A percentile compares a stretch with the other conserved stretches of the same genome.
Evolutionary conservation across 92 coral and sea anemone species (phyloP).

Genomic region (Epizoanthus fatuus): DNA sequence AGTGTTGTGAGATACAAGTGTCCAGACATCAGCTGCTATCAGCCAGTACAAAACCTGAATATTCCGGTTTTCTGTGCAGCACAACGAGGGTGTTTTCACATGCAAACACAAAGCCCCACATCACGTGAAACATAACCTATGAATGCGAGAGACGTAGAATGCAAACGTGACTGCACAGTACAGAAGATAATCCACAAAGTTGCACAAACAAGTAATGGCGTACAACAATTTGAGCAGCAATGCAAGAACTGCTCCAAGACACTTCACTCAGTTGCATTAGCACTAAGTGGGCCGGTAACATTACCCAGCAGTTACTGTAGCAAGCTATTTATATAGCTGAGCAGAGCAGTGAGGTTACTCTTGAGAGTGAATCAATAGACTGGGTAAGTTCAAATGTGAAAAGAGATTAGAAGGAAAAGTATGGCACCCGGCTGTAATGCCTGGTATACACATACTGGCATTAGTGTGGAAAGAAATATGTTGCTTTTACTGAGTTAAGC

Average conservation of each 20-base stretch:
- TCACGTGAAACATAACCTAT: background rate
- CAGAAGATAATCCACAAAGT: too few relatives aligned
- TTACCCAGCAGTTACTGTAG: background rate
- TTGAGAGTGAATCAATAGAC: background rate
- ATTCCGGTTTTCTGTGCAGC: background rate
- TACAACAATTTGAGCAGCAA: too few relatives aligned
- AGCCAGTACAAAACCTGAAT: background rate
- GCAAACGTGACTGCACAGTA: too few relatives aligned
- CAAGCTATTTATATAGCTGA: background rate
- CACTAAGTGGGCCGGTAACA: background rate
- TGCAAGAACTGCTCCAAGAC: background rate
- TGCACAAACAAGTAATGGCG: too few relatives aligned
- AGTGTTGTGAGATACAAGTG: slow-evolving; percentile 5
- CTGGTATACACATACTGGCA: too few relatives aligned
- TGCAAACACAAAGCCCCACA: background rate
- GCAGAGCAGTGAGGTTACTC: background rate
- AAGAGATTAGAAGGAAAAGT: background rate
- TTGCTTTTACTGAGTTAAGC: too few relatives aligned
- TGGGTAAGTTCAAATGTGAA: too few relatives aligned
- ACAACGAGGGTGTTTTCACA: background rate
- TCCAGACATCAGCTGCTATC: background rate
- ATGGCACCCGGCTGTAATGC: too few relatives aligned
- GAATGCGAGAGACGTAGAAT: too few relatives aligned
- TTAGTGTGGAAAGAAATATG: too few relatives aligned
- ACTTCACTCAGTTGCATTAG: background rate